These are phyloP conservation scores for Anoncus sp. DNA, from an alignment of 2,888 invertebrate genomes.

Conservation along the genomic window DNA sequence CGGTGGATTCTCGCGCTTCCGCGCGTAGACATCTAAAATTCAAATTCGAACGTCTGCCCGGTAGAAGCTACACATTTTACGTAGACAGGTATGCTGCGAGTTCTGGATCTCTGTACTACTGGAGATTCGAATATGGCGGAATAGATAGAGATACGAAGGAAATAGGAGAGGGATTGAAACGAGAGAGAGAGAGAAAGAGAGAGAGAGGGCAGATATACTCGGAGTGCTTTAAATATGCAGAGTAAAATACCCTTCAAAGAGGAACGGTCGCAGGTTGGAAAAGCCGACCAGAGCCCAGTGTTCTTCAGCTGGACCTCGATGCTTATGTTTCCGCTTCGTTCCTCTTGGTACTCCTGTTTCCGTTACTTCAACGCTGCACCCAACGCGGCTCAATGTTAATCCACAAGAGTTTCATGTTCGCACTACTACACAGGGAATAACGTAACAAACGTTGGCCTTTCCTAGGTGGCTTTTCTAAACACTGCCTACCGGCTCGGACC, in stretches of 20 bases:
- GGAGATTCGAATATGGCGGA: slow-evolving; percentile 37
- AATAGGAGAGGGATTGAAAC: too few species aligned
- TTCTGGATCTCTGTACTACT: slow-evolving; percentile 3
- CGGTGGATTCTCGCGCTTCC: slow-evolving; percentile 67
- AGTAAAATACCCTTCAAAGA: slow-evolving; percentile 72
- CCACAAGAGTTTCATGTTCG: slow-evolving; percentile 61
- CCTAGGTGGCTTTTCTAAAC: slow-evolving; percentile 38
- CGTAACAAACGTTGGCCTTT: slow-evolving; percentile 65
- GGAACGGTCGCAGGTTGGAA: slow-evolving; percentile 49
- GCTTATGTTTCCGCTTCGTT: slow-evolving; percentile 70
- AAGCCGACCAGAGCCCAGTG: slow-evolving; percentile 54
- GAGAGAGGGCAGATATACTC: slow-evolving; percentile 16
- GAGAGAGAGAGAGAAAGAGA: slow-evolving; percentile 11
- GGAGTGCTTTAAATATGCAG: slow-evolving; percentile 67
- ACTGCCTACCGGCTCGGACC: neutral
- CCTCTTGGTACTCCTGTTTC: slow-evolving; percentile 27
- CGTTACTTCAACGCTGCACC: slow-evolving; percentile 18
- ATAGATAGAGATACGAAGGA: slow-evolving; percentile 42
- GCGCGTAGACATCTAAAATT: slow-evolving; percentile 75
- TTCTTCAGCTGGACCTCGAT: slow-evolving; percentile 73
- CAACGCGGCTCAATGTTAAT: slow-evolving; percentile 60
- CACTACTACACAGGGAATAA: slow-evolving; percentile 66
- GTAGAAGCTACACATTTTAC: slow-evolving; percentile 47
- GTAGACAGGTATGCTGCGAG: slow-evolving; percentile 11
- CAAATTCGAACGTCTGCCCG: slow-evolving; percentile 73